Evolutionary conservation across 1,140 invertebrate species (phyloP).

Genomic region (Euura saliciscinereae): DNA sequence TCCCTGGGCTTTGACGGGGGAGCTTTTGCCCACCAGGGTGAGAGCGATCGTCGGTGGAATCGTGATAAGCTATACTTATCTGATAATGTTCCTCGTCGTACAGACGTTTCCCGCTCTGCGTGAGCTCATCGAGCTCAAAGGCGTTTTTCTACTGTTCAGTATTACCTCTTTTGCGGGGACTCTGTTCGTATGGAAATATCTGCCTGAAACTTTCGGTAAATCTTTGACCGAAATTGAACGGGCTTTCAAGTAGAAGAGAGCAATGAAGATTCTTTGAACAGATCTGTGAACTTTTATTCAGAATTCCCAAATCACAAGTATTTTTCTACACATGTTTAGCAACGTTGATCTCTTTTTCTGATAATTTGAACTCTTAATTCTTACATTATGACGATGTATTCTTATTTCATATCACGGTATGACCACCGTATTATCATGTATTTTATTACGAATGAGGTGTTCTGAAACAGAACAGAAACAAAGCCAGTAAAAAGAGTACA

Average conservation of each 20-base stretch:
- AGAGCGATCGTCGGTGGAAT: slow-evolving; percentile 62
- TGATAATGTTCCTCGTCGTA: slow-evolving; percentile 69
- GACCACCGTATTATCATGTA: too few species aligned
- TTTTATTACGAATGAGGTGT: too few species aligned
- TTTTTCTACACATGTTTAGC: too few species aligned
- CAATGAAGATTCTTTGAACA: too few species aligned
- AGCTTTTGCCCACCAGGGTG: slow-evolving; percentile 62
- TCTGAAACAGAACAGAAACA: too few species aligned
- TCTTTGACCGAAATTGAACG: slow-evolving; percentile 64
- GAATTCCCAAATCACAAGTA: too few species aligned
- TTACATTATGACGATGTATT: too few species aligned
- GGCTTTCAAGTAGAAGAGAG: not conserved
- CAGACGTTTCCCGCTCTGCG: slow-evolving; percentile 67
- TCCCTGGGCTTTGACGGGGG: slow-evolving; percentile 69
- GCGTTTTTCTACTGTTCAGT: slow-evolving; percentile 69
- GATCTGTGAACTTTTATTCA: too few species aligned
- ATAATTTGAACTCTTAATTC: too few species aligned
- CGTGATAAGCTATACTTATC: slow-evolving; percentile 66
- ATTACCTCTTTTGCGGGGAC: slow-evolving; percentile 63
- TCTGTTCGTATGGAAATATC: slow-evolving; percentile 64
- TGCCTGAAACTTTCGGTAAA: slow-evolving; percentile 79
- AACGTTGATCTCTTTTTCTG: too few species aligned
- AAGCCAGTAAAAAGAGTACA: too few species aligned
- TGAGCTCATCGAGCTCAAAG: slow-evolving; percentile 57
- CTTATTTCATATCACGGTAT: too few species aligned